phyloP scores from a whole-genome alignment of 2,888 invertebrate species.

The Hydriomena furcata region DNA sequence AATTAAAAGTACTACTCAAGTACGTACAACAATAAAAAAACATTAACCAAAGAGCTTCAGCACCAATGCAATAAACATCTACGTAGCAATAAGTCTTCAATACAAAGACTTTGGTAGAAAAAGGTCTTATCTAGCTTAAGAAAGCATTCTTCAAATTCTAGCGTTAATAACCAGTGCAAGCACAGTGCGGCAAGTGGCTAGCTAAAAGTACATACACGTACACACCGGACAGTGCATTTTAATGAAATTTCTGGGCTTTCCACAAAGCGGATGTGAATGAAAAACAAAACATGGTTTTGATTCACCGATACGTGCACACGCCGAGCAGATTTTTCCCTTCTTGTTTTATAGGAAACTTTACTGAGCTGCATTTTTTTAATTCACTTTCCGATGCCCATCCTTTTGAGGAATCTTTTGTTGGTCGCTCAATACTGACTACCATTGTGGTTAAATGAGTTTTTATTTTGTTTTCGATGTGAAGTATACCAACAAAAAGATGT shows the following conservation, averaged over 20 bases:
- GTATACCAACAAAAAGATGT: neutral
- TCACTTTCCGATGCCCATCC: constrained; percentile 16
- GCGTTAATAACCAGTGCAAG: constrained; percentile 37
- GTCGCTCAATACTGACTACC: constrained; percentile 8
- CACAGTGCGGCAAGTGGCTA: constrained; percentile 17
- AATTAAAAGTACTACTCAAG: no score
- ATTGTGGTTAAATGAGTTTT: neutral
- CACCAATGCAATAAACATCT: no score
- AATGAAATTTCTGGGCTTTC: constrained; percentile 74
- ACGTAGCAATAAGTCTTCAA: no score
- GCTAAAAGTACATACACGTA: constrained; percentile 1
- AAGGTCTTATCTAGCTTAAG: neutral
- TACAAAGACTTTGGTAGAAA: neutral
- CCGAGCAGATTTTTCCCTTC: constrained; percentile 35
- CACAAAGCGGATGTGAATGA: constrained; percentile 67
- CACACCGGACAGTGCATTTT: constrained; percentile 53
- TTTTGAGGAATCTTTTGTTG: constrained; percentile 25
- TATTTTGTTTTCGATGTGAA: neutral
- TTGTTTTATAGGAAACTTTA: constrained; percentile 40
- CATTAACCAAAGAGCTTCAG: no score
- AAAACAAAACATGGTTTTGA: constrained; percentile 57
- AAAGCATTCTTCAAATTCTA: constrained; percentile 34
- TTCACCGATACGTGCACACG: constrained; percentile 50
- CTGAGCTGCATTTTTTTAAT: constrained; percentile 36
- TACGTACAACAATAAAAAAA: no score